These are phyloP conservation scores for Catharus ustulatus DNA, from an alignment of 2,797 vertebrate genomes.

Conservation along the genomic window DNA sequence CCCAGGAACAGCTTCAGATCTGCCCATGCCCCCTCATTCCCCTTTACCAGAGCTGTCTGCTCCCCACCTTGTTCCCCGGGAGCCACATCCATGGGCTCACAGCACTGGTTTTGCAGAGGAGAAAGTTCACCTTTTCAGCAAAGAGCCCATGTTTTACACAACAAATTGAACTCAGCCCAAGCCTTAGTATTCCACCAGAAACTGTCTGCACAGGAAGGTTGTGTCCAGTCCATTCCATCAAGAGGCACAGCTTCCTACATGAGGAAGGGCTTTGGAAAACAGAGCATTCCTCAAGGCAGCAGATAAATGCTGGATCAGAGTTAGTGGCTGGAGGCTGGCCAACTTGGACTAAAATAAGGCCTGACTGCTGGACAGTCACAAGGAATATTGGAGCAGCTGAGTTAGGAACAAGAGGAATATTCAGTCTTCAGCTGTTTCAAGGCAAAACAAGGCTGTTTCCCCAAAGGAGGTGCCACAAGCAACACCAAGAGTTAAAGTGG, in stretches of 20 bases:
- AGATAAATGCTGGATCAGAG: neutral
- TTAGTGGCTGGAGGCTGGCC: neutral
- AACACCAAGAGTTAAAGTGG: neutral
- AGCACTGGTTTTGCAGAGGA: neutral
- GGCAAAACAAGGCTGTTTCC: neutral
- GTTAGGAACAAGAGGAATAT: neutral
- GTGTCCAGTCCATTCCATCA: neutral
- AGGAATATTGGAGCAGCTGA: neutral
- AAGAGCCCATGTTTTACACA: neutral
- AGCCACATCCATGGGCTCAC: neutral
- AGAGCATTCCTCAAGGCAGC: neutral
- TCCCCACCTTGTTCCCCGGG: neutral
- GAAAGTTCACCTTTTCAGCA: neutral
- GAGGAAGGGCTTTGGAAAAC: neutral
- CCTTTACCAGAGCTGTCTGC: rapidly evolving
- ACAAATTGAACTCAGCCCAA: neutral
- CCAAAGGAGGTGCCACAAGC: neutral
- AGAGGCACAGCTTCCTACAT: rapidly evolving
- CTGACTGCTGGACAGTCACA: neutral
- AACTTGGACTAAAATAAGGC: neutral
- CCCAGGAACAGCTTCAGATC: neutral
- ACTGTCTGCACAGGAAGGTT: neutral
- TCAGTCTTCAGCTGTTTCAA: neutral
- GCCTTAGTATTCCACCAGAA: neutral
- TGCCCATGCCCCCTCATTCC: rapidly evolving